phyloP scores from a whole-genome alignment of 1,140 invertebrate species.

The Lycorma delicatula region DNA sequence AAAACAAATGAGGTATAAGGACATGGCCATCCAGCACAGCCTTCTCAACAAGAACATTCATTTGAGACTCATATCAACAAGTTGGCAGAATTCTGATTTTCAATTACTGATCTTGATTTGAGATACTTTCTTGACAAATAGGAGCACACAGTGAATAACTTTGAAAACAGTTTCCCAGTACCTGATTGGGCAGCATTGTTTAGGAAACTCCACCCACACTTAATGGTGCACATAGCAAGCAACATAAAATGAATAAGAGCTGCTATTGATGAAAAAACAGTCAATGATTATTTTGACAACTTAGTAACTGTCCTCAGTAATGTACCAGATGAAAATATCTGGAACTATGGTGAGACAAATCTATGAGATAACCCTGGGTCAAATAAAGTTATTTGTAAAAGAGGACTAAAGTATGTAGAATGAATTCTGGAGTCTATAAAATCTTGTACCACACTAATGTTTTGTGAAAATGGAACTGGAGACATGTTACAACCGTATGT shows the following conservation, averaged over 20 bases:
- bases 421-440: too few species aligned
- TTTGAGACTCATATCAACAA: conserved; percentile 9
- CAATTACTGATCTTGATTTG: conserved; percentile 12
- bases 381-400: too few species aligned
- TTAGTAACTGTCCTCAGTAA: too few species aligned
- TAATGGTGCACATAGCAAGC: conserved; percentile 24
- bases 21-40: conserved; percentile 11
- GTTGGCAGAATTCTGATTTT: conserved; percentile 12
- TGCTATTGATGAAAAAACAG: conserved; percentile 5
- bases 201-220: conserved; percentile 25
- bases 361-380: too few species aligned
- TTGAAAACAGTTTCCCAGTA: conserved; percentile 32
- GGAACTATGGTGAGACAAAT: too few species aligned
- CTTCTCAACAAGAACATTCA: conserved; percentile 9
- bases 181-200: conserved; percentile 29
- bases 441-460: too few species aligned
- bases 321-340: too few species aligned
- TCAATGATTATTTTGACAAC: conserved; percentile 32
- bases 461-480: too few species aligned
- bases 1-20: conserved; percentile 15
- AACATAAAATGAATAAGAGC: conserved; percentile 34
- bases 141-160: conserved; percentile 15
- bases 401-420: too few species aligned
- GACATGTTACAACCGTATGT: too few species aligned
- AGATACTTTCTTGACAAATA: conserved; percentile 11